These are phyloP conservation scores for Oreotrochilus melanogaster DNA, from an alignment of 2,113 vertebrate genomes.

Conservation along the genomic window DNA sequence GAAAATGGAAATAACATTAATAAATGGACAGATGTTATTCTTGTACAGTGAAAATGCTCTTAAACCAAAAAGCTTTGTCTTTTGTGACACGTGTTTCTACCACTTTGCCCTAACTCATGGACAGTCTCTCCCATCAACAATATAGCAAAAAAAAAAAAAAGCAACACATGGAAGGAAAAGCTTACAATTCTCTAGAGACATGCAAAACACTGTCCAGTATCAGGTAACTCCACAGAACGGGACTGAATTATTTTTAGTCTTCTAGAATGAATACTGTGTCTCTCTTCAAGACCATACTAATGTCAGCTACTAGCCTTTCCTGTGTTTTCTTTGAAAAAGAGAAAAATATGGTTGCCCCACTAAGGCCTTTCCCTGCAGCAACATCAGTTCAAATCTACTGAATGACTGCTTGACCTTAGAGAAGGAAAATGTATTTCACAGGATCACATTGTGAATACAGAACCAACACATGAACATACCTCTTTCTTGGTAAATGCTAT, in stretches of 20 bases:
- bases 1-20: not conserved
- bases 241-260: not conserved
- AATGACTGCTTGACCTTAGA: not conserved
- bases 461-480: conserved; percentile 72
- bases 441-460: not conserved
- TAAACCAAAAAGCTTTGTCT: not conserved
- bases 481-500: conserved; percentile 96
- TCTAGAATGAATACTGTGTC: not conserved
- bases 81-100: not conserved
- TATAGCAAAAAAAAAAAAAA: too few species aligned
- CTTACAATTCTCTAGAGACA: not conserved
- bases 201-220: not conserved
- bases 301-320: not conserved
- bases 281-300: not conserved
- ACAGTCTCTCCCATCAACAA: not conserved
- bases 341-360: not conserved
- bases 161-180: not conserved
- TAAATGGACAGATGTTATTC: not conserved
- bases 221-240: not conserved
- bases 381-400: not conserved
- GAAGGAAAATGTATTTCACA: not conserved
- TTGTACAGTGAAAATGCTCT: not conserved
- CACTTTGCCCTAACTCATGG: not conserved
- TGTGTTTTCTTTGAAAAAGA: not conserved
- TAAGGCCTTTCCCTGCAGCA: not conserved